Evolutionary conservation across 1,140 invertebrate genomes (phyloP), one percentile per base, ranked within the genome.

Genomic region (Drosophila orena): DNA sequence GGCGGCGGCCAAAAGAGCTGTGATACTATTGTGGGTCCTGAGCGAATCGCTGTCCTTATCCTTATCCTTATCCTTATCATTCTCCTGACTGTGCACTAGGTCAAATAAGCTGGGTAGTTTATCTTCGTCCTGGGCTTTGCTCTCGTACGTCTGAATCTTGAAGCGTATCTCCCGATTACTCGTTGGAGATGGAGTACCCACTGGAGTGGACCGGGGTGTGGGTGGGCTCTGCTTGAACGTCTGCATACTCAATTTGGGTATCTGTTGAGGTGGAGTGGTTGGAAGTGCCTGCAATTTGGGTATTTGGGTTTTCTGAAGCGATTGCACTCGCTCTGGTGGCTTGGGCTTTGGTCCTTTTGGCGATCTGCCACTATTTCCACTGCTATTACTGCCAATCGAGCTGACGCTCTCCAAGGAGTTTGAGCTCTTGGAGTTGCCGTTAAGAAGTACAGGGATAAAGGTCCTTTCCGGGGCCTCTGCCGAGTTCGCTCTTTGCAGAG

Each of bases 31-130:
- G 24, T 71, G 69, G 12, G 12, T 37, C 37, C 72, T 57, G 0
- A 73, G 30, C 2, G 79, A 42, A 1, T 15, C 34, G 0, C 40
- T 27, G 3, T 64, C 60, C 30, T 44, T 35, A 5, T 64, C 60
- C 20, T 44, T 59, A n/a, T 60, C 60, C 27, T 35, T 64, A 14
- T 61, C 60, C 30, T 65, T 62, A 1, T 66, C 55, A 1, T 65
- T 62, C 1, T 84, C 71, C 53, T 93, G 91, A 85, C 95, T 95
- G 10, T 95, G 95, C 10, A 96, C 94, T 85, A 95, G 94, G 88
- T 96, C 95, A 43, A 96, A 95, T 0, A 96, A 91, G 49, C 95
- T 93, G 7, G 95, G 95, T 42, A 96, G 86, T 77, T 92, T 92
- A 14, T 88, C 81, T 49, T 91, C 80, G 8, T 90, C 81, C 20